These are phyloP conservation scores for Mythimna loreyi DNA, from an alignment of 2,888 invertebrate genomes.

Conservation along the genomic window DNA sequence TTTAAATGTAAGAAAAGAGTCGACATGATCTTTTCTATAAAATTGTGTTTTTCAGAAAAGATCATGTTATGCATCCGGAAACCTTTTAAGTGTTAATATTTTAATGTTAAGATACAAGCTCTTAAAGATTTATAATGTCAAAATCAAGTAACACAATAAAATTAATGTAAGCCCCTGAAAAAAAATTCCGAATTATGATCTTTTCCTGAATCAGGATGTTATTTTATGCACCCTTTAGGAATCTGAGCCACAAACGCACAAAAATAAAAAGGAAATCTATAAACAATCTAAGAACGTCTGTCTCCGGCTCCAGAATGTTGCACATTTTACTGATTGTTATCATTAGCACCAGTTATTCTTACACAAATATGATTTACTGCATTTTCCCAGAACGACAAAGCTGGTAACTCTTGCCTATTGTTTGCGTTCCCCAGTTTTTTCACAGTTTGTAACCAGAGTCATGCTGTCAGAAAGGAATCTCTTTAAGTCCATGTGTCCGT, in stretches of 20 bases:
- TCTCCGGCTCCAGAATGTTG: conserved; percentile 24
- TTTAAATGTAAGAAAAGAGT: no score
- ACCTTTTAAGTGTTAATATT: no score
- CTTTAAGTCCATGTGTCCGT: conserved; percentile 80
- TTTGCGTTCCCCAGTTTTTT: conserved; percentile 67
- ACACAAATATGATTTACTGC: conserved; percentile 85
- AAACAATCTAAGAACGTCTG: conserved; percentile 46
- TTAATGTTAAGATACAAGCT: no score
- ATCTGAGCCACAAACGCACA: conserved; percentile 17
- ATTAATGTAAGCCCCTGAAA: conserved; percentile 13
- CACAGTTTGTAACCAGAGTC: conserved; percentile 68
- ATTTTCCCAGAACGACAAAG: conserved; percentile 74
- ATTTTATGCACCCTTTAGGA: no score
- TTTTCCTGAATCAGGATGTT: no score
- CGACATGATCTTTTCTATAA: no score
- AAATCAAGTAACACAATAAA: background rate
- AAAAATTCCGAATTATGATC: background rate
- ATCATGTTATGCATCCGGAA: no score
- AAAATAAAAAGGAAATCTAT: conserved; percentile 47
- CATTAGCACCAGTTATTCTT: conserved; percentile 63
- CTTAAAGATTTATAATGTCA: background rate
- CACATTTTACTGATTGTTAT: conserved; percentile 52
- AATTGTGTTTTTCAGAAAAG: no score
- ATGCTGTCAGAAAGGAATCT: conserved; percentile 72
- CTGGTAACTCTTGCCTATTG: conserved; percentile 73